Percentiles rank a stretch among this genome's conserved stretches.
These are phyloP conservation scores for Heterotis niloticus DNA, from an alignment of 2,113 vertebrate genomes.

Conservation along the genomic window DNA sequence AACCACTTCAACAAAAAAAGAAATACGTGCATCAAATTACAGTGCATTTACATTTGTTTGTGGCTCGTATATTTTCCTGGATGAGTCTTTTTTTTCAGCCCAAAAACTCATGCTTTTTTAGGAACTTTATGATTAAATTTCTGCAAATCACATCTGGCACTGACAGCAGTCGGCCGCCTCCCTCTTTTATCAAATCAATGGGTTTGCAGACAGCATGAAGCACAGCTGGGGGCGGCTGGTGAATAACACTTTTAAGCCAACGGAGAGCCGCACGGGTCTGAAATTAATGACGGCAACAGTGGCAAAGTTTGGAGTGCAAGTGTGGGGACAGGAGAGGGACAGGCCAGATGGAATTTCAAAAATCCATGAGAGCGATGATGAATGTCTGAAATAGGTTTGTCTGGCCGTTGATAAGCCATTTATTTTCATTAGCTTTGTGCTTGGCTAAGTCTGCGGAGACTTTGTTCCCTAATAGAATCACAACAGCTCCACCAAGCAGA, in stretches of 20 bases:
- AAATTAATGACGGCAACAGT: slow-evolving; percentile 55
- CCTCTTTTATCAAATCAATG: slow-evolving; percentile 31
- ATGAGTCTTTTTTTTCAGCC: neutral
- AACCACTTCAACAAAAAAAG: neutral
- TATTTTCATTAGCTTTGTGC: slow-evolving; percentile 69
- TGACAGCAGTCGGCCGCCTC: slow-evolving; percentile 15
- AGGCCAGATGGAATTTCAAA: slow-evolving; percentile 68
- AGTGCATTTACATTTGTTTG: neutral
- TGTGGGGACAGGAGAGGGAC: slow-evolving; percentile 43
- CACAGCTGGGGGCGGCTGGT: slow-evolving; percentile 23
- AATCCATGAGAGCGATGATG: slow-evolving; percentile 69
- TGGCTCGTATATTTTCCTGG: too few relatives aligned
- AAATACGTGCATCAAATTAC: neutral
- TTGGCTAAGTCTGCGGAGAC: slow-evolving; percentile 48
- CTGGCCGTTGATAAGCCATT: slow-evolving; percentile 70
- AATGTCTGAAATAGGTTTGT: slow-evolving; percentile 73
- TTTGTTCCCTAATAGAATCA: slow-evolving; percentile 54
- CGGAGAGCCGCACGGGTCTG: slow-evolving; percentile 27
- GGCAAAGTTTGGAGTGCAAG: slow-evolving; percentile 39
- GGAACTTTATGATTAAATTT: slow-evolving; percentile 24
- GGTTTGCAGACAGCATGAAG: slow-evolving; percentile 14
- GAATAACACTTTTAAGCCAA: slow-evolving; percentile 28
- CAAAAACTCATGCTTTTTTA: neutral
- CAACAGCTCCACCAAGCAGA: slow-evolving; percentile 22
- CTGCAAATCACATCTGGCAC: slow-evolving; percentile 31